Conservation (phyloP, 2,888 invertebrate species). For the Hypselothyrea guttata region DNA sequence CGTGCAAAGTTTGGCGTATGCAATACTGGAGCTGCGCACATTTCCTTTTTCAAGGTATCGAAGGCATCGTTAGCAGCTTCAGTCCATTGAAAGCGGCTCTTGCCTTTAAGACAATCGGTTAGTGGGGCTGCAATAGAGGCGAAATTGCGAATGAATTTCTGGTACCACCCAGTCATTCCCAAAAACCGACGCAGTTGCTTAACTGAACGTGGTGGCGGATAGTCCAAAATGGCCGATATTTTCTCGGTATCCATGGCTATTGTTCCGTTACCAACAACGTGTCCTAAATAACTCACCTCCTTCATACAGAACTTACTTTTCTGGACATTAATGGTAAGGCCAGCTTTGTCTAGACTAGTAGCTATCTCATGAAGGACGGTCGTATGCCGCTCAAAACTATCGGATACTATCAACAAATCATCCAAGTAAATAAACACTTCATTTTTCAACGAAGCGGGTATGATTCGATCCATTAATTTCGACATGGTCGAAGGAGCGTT, state of each 20-base stretch:
- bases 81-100: too few species aligned
- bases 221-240: not conserved
- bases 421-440: slow-evolving; percentile 2
- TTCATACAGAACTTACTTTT: too few species aligned
- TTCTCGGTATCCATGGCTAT: slow-evolving; percentile 3
- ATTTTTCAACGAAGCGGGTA: not conserved
- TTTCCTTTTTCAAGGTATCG: too few species aligned
- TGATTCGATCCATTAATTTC: not conserved
- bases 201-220: not conserved
- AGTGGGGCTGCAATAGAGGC: not conserved
- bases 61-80: too few species aligned
- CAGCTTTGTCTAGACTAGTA: not conserved
- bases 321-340: slow-evolving; percentile 3
- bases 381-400: not conserved
- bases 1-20: too few species aligned
- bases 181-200: slow-evolving; percentile 1
- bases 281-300: not conserved
- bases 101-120: too few species aligned
- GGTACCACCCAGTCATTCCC: slow-evolving; percentile 8
- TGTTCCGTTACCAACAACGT: slow-evolving; percentile 1
- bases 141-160: slow-evolving; percentile 5
- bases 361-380: not conserved
- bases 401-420: slow-evolving; percentile 1
- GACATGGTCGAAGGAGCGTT: too few species aligned
- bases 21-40: too few species aligned